A percentile compares a stretch with the other conserved stretches of the same genome.
Evolutionary conservation across 2,797 vertebrate genomes (phyloP).

Genomic region (Masticophis lateralis): DNA sequence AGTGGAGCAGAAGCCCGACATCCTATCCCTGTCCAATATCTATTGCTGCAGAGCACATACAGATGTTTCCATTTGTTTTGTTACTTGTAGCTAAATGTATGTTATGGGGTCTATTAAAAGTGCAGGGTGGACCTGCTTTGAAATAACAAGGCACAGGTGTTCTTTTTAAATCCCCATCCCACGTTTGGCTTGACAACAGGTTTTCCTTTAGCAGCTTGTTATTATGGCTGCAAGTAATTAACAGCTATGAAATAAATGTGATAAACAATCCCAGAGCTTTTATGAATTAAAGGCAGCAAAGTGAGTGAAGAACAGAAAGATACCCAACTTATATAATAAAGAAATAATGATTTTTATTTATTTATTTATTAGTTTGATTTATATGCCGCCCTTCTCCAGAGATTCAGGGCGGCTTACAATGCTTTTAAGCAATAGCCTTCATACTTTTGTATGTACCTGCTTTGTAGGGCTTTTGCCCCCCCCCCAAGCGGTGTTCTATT

Average conservation of each 20-base stretch:
- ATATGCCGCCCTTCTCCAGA: too few relatives aligned
- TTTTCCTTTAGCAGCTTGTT: slow-evolving; percentile 56
- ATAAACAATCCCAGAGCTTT: slow-evolving; percentile 26
- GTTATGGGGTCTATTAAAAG: slow-evolving; percentile 59
- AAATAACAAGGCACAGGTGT: slow-evolving; percentile 65
- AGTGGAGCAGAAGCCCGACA: slow-evolving; percentile 12
- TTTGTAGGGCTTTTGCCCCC: too few relatives aligned
- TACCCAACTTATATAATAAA: slow-evolving; percentile 43
- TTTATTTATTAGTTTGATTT: too few relatives aligned
- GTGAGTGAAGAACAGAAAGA: slow-evolving; percentile 26
- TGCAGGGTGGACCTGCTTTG: slow-evolving; percentile 55
- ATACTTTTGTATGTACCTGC: too few relatives aligned
- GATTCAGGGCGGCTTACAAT: too few relatives aligned
- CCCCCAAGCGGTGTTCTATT: too few relatives aligned
- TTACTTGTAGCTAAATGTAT: slow-evolving; percentile 55
- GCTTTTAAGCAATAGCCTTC: too few relatives aligned
- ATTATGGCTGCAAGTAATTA: slow-evolving; percentile 53
- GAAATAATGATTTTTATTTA: slow-evolving; percentile 1
- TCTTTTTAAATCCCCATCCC: slow-evolving; percentile 55
- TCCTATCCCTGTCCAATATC: slow-evolving; percentile 23
- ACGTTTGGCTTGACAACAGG: slow-evolving; percentile 46
- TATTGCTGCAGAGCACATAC: background rate
- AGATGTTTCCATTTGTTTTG: slow-evolving; percentile 57
- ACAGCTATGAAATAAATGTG: slow-evolving; percentile 39
- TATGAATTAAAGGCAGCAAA: slow-evolving; percentile 34